Conservation (phyloP, 2,797 vertebrate genomes). For the Neoniphon sammara region DNA sequence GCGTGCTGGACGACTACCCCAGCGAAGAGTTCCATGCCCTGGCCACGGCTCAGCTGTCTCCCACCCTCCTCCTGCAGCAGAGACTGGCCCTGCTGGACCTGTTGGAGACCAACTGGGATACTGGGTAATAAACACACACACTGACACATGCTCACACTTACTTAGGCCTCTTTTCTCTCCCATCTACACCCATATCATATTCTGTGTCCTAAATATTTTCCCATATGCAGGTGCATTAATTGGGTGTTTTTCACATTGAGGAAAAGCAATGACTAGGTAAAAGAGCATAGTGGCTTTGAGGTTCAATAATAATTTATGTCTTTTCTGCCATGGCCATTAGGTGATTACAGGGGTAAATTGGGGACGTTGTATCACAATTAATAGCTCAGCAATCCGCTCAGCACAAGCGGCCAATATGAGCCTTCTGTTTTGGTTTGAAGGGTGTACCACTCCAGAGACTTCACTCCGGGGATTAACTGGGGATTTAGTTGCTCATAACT, state of each 20-base stretch:
- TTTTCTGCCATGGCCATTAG: slow-evolving; percentile 14
- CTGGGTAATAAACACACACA: slow-evolving; percentile 76
- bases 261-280: slow-evolving; percentile 10
- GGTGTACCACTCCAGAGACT: background rate
- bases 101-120: slow-evolving; percentile 83
- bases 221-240: slow-evolving; percentile 7
- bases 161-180: background rate
- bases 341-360: slow-evolving; percentile 33
- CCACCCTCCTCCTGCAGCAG: slow-evolving; percentile 74
- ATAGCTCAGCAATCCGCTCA: background rate
- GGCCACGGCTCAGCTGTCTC: slow-evolving; percentile 74
- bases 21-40: slow-evolving; percentile 82
- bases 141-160: slow-evolving; percentile 6
- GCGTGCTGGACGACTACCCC: slow-evolving; percentile 80
- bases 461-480: slow-evolving; percentile 32
- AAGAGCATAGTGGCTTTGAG: slow-evolving; percentile 33
- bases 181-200: slow-evolving; percentile 1
- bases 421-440: slow-evolving; percentile 42
- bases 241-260: background rate
- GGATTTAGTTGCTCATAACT: slow-evolving; percentile 48
- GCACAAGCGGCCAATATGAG: slow-evolving; percentile 3
- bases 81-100: slow-evolving; percentile 76
- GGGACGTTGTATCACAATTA: slow-evolving; percentile 22
- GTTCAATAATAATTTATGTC: slow-evolving; percentile 19
- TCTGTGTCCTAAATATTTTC: slow-evolving; percentile 8